Percentiles rank a stretch among this genome's conserved stretches.
These are phyloP conservation scores for Tigriopus californicus DNA, from an alignment of 2,888 invertebrate species.

Conservation along the genomic window DNA sequence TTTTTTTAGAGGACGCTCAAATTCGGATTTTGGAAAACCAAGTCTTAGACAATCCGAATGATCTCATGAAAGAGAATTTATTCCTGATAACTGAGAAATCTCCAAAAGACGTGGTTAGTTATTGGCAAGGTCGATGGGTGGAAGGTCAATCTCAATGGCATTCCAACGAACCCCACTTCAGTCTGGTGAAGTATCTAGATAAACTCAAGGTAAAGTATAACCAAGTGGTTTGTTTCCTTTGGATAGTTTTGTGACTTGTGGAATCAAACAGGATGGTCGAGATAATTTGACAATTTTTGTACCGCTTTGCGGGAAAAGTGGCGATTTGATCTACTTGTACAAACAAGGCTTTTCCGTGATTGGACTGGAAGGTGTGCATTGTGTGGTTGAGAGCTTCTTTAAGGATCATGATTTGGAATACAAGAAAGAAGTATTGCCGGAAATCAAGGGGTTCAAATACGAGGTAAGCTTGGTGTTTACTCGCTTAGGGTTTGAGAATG, in stretches of 20 bases:
- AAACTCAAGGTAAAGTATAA: background rate
- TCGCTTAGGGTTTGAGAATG: too few relatives aligned
- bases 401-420: background rate
- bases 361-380: background rate
- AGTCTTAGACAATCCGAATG: too few relatives aligned
- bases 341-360: background rate
- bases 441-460: background rate
- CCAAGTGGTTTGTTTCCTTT: too few relatives aligned
- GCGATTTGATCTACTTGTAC: background rate
- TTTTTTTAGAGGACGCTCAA: too few relatives aligned
- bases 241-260: too few relatives aligned
- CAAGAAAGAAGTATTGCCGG: background rate
- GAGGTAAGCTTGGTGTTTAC: background rate
- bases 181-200: background rate
- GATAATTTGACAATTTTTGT: background rate
- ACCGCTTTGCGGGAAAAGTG: slow-evolving; percentile 5
- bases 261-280: background rate
- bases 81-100: too few relatives aligned
- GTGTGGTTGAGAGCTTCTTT: background rate
- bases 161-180: background rate
- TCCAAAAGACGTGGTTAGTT: too few relatives aligned
- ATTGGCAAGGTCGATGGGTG: background rate
- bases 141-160: background rate
- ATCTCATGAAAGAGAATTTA: too few relatives aligned
- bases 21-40: too few relatives aligned